A percentile compares a stretch with the other conserved stretches of the same genome.
Conservation (phyloP, 2,797 vertebrate genomes). For the Periophthalmus magnuspinnatus region DNA sequence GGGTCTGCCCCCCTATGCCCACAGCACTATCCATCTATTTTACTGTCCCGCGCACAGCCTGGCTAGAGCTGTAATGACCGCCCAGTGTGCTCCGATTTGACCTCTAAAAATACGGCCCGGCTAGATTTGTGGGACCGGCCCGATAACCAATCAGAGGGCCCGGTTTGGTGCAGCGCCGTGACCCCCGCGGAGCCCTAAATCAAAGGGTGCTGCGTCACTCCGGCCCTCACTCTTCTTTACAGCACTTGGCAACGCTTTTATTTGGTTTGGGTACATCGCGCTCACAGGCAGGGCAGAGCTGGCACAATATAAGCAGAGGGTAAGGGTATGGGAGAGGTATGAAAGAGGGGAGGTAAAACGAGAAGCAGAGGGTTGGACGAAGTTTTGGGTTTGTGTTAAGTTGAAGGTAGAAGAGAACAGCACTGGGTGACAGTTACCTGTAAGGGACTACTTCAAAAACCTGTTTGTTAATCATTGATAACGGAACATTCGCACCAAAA, state of each 20-base stretch:
- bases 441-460: no score
- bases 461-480: no score
- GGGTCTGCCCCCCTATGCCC: not conserved
- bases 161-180: slow-evolving; percentile 44
- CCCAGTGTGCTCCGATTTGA: slow-evolving; percentile 63
- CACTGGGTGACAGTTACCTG: no score
- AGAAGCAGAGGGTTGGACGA: not conserved
- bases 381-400: not conserved
- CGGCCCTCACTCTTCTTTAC: slow-evolving; percentile 55
- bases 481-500: no score
- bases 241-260: slow-evolving; percentile 60
- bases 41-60: slow-evolving; percentile 20
- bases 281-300: slow-evolving; percentile 34
- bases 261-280: slow-evolving; percentile 52
- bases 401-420: not conserved
- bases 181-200: slow-evolving; percentile 59
- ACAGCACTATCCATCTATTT: slow-evolving; percentile 26
- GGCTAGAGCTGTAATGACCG: slow-evolving; percentile 1
- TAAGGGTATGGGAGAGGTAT: slow-evolving; percentile 18
- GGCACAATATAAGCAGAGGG: slow-evolving; percentile 26
- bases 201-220: slow-evolving; percentile 62
- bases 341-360: not conserved
- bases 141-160: slow-evolving; percentile 71
- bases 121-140: slow-evolving; percentile 63
- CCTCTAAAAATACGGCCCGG: slow-evolving; percentile 70